Conservation (phyloP, 1,140 invertebrate genomes). For the Odontomachus brunneus region DNA sequence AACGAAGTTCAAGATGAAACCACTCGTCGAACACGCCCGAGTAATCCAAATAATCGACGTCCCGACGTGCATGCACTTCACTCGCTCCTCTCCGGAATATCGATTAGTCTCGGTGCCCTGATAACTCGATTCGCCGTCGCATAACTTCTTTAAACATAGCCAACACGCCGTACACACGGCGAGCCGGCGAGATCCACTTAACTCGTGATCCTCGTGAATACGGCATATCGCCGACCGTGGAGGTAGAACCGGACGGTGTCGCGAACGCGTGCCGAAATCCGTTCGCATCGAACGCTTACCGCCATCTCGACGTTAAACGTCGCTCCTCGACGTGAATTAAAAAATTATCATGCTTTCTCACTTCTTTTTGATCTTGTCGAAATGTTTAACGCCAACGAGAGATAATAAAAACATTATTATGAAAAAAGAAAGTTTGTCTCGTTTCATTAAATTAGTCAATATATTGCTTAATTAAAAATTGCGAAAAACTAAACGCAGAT, state of each 20-base stretch:
- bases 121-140: constrained; percentile 35
- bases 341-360: too few species aligned
- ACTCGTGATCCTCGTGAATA: background rate
- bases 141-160: constrained; percentile 61
- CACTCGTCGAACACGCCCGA: constrained; percentile 68
- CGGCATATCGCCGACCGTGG: constrained; percentile 1
- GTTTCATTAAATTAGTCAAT: too few species aligned
- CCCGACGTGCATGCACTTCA: constrained; percentile 48
- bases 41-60: constrained; percentile 73
- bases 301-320: too few species aligned
- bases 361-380: too few species aligned
- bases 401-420: too few species aligned
- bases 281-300: background rate
- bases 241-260: constrained; percentile 29
- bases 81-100: constrained; percentile 61
- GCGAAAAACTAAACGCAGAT: too few species aligned
- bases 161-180: background rate
- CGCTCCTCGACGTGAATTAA: too few species aligned
- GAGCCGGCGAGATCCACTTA: background rate
- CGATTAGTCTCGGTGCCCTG: constrained; percentile 54
- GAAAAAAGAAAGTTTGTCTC: too few species aligned
- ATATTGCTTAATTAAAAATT: too few species aligned
- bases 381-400: too few species aligned
- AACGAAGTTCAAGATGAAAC: constrained; percentile 75
- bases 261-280: background rate